phyloP scores from a whole-genome alignment of 2,888 invertebrate species.

The Epinotia nisella region DNA sequence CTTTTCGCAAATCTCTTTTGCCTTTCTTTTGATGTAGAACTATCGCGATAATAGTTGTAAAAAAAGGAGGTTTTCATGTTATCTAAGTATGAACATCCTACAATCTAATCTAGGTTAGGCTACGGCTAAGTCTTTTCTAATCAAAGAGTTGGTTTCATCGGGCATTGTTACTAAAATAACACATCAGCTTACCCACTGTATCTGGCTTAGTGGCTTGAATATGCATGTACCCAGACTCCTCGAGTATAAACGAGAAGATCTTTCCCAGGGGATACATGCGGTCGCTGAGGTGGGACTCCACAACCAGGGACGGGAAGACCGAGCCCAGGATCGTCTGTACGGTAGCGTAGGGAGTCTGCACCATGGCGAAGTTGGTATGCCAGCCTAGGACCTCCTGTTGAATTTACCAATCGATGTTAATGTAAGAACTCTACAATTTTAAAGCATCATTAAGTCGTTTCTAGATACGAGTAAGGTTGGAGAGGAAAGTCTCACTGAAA shows the following conservation, averaged over 20 bases:
- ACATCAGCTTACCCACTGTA: conserved; percentile 85
- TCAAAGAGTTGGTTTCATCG: background rate
- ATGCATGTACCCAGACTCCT: conserved; percentile 75
- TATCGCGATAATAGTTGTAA: too few relatives aligned
- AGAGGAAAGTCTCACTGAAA: background rate
- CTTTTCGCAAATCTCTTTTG: too few relatives aligned
- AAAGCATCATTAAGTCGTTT: background rate
- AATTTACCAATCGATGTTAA: background rate
- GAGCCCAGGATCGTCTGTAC: conserved; percentile 57
- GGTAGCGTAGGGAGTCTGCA: conserved; percentile 50
- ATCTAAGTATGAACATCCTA: too few relatives aligned
- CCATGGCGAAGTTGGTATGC: conserved; percentile 45
- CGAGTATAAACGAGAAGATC: conserved; percentile 32
- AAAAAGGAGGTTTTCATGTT: too few relatives aligned
- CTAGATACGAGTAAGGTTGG: background rate
- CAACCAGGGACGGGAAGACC: conserved; percentile 68
- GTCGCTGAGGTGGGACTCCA: conserved; percentile 63
- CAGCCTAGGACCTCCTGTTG: conserved; percentile 70
- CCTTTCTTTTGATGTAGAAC: too few relatives aligned
- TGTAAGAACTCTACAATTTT: background rate
- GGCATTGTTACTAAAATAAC: background rate
- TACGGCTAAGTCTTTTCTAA: too few relatives aligned
- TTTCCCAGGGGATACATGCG: conserved; percentile 63
- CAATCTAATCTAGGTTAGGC: too few relatives aligned
- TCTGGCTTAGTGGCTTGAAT: conserved; percentile 93